Evolutionary conservation across 2,888 invertebrate genomes (phyloP).

Genomic region (Drosophila mulleri): DNA sequence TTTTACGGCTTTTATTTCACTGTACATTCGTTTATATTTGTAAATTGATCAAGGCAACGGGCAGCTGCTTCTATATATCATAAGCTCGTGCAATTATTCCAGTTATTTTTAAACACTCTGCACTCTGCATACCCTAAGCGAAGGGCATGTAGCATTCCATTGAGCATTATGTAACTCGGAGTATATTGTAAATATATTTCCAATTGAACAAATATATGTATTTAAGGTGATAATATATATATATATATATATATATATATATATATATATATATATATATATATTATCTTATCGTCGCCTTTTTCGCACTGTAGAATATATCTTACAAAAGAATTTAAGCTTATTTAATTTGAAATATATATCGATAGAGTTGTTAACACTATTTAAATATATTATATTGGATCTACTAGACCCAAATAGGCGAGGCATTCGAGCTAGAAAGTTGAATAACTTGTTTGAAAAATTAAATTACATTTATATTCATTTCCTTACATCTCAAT

Average conservation of each 20-base stretch:
- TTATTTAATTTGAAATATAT: background rate
- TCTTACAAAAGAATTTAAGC: too few species aligned
- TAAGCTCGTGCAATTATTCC: slow-evolving; percentile 56
- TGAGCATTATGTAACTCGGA: background rate
- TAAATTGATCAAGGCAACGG: slow-evolving; percentile 35
- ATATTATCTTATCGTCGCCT: background rate
- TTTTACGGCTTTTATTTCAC: slow-evolving; percentile 46
- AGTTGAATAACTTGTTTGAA: background rate
- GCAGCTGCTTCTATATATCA: slow-evolving; percentile 28
- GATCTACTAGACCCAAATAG: background rate
- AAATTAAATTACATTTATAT: background rate
- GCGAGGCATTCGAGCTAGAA: background rate
- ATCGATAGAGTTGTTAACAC: background rate
- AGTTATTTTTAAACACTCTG: slow-evolving; percentile 37
- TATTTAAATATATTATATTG: background rate
- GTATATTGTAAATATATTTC: background rate
- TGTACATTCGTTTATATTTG: slow-evolving; percentile 11
- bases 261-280: too few species aligned
- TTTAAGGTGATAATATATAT: background rate
- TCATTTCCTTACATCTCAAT: slow-evolving; percentile 1
- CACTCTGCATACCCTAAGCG: background rate
- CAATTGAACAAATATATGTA: background rate
- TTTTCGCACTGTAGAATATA: background rate
- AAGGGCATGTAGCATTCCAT: background rate
- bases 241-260: too few species aligned